These are phyloP conservation scores for Anorthoa munda DNA, from an alignment of 2,888 invertebrate species.

Conservation along the genomic window DNA sequence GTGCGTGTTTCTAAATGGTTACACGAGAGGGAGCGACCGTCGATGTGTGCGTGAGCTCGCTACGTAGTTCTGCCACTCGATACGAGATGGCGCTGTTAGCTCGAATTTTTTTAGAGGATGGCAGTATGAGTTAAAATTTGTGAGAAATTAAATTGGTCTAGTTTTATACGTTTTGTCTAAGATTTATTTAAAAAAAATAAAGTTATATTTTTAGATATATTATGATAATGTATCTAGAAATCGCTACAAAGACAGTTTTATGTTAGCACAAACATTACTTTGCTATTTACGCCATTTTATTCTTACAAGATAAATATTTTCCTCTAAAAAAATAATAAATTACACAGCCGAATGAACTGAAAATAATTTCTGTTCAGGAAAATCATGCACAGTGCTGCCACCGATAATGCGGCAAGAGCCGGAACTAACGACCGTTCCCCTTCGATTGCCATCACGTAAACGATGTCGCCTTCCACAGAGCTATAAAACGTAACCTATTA, in stretches of 20 bases:
- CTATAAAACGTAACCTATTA: constrained; percentile 78
- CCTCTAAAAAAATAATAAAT: constrained; percentile 7
- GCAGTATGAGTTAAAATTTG: not conserved
- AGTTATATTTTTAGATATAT: not conserved
- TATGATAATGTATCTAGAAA: not conserved
- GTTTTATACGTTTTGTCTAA: not conserved
- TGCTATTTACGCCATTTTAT: no score
- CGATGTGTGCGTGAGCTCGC: constrained; percentile 59
- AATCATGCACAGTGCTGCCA: constrained; percentile 77
- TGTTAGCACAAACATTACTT: no score
- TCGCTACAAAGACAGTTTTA: not conserved
- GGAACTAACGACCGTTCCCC: constrained; percentile 77
- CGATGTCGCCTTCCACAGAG: constrained; percentile 69
- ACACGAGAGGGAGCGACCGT: constrained; percentile 59
- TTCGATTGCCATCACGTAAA: constrained; percentile 69
- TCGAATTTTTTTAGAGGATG: not conserved
- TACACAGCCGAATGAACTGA: constrained; percentile 24
- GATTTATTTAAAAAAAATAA: not conserved
- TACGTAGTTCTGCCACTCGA: constrained; percentile 82
- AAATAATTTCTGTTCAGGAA: constrained; percentile 32
- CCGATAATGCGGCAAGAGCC: constrained; percentile 68
- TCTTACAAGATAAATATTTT: not conserved
- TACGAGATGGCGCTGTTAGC: constrained; percentile 83
- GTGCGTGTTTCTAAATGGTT: constrained; percentile 67
- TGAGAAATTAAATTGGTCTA: no score